Conservation (phyloP, 2,797 vertebrate species). For the Lacerta bilineata region DNA sequence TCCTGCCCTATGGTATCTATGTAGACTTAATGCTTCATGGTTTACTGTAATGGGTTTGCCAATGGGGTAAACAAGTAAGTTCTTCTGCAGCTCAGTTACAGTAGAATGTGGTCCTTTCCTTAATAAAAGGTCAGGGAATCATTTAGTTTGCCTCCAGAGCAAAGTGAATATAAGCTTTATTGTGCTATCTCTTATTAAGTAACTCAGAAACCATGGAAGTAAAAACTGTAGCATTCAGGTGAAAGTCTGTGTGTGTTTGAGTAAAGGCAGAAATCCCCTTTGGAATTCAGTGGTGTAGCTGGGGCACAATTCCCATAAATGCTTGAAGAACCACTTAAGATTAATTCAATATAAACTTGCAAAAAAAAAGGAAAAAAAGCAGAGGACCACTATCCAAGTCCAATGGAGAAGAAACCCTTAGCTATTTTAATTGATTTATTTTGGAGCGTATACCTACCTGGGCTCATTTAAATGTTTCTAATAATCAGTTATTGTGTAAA, state of each 20-base stretch:
- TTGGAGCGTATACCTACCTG: neutral
- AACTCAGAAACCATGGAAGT: neutral
- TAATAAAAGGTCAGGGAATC: slow-evolving; percentile 20
- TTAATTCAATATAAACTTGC: neutral
- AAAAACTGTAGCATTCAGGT: too few relatives aligned
- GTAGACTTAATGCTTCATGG: neutral
- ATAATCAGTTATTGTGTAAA: neutral
- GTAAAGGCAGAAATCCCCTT: neutral
- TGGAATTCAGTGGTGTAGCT: neutral
- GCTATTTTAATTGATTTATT: neutral
- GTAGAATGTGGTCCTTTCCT: slow-evolving; percentile 1
- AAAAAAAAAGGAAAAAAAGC: neutral
- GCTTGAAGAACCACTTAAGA: neutral
- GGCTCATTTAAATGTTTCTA: neutral
- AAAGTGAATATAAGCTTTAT: neutral
- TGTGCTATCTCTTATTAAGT: neutral
- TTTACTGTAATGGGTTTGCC: neutral
- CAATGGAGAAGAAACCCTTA: neutral
- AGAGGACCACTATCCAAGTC: neutral
- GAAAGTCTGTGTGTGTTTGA: neutral
- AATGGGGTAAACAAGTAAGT: neutral
- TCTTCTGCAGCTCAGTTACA: neutral
- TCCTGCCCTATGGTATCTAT: neutral
- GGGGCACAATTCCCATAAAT: neutral
- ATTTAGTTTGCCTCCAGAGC: slow-evolving; percentile 7